Base-by-base conservation (phyloP, 2,888 invertebrate genomes). In the Drosophila stalkeri region DNA sequence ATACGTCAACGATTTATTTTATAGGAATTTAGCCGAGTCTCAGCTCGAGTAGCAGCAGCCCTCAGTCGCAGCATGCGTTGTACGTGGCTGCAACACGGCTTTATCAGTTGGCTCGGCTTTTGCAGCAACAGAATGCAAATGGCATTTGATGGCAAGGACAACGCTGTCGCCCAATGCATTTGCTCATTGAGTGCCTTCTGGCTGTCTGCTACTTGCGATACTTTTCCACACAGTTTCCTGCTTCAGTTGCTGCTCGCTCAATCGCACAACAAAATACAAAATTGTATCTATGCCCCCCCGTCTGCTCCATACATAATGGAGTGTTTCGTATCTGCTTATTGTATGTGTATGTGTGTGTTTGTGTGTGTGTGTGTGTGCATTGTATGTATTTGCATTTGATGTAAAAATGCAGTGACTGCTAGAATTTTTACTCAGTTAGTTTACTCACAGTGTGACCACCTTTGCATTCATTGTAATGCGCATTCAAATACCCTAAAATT, bases 231-330 rank as follows among this genome's bases (percentile, higher is more conserved):
- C 76, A 70, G 69, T 81, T 83, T 75, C 69, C 77, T 79, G 89
- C 82, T 80, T 79, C 87, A 90, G 74, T 87, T 81, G 77, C 72
- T 81, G 77, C 72, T 77, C 82, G 82, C 88, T 90, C 87, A 90
- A 87, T 90, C 82, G 90, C 77, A 81, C 86, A 88, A 89, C 90
- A 87, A 90, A 88, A 79, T 82, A 79, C 77, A 64, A 86, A 86
- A 84, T 66, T 68, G 62, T 70, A 67, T 78, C 74, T 65, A 27
- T 35, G 35, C 52, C 61, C 52, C 61, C 79, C 64, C 46, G 33
- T 64, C 59, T 72, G 68, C 31, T 66, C 59, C 71, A 66, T 78
- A 65, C 72, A 77, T 87, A 66, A 87, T 79, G 71, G 85, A 72
- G 69, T 59, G 65, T 61, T 72, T 46, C 35, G 35, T 55, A 70